Base-by-base conservation (phyloP, 2,888 invertebrate genomes). In the Andricus curvator region DNA sequence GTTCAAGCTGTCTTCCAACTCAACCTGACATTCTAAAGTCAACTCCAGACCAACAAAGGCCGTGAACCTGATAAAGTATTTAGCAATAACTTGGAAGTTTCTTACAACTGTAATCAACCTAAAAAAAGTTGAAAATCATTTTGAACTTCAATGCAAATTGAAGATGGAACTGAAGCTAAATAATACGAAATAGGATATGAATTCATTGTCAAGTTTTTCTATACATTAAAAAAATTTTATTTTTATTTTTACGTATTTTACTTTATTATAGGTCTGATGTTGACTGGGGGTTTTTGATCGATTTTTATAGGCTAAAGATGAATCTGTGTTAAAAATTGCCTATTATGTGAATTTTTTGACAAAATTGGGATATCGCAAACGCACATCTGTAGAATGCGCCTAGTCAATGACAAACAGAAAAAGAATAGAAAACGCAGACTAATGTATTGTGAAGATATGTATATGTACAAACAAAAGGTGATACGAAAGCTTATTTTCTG, bases 1-100 rank as follows among this genome's bases (percentile, higher is more conserved):
- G 92, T 87, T 91, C 92, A 81, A 92, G 91, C 86, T 92, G 92
- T 88, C 90, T 93, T 88, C 92, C 93, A 86, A 95, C 95, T 37
- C 96, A 97, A 91, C 97, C 97, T 3, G 97, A 97, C 90, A 97
- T 97, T 87, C 93, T 97, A 65, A 97, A 97, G 91, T 97, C 97
- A 20, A 97, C 97, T 4, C 97, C 97, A 11, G 97, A 97, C 91
- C 97, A 97, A 91, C 96, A 96, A 91, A 93, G 94, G 86, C 92
- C 92, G 88, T 92, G 89, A 90, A 85, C 88, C 87, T 87, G 85
- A 84, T 85, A 82, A 83, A 83, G 81, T 56, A 83, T 70, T 60
- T 51, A 80, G 29, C 33, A 78, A 84, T 70, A 80, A 81, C 17
- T 76, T 70, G n/a, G 80, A 82, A 62, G 48, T 84, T 48, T 80